phyloP scores from a whole-genome alignment of 2,797 vertebrate species.

The Syncerus caffer region DNA sequence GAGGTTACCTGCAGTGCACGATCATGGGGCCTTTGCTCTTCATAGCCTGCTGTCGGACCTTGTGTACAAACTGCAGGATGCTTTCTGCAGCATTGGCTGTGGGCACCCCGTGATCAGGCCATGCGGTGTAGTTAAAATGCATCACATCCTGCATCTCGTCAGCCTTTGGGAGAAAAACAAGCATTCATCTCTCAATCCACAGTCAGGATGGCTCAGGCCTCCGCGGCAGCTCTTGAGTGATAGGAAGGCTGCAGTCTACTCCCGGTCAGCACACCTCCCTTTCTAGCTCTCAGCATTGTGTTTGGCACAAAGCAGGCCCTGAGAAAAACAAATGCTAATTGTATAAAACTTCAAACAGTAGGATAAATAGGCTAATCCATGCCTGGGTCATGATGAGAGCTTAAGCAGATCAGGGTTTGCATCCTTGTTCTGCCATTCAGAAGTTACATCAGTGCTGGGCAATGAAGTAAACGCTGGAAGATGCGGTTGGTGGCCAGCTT shows the following conservation, averaged over 20 bases:
- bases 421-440: background rate
- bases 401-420: background rate
- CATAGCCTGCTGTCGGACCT: constrained; percentile 93
- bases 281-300: background rate
- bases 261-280: background rate
- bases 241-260: background rate
- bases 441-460: background rate
- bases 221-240: accelerated
- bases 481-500: background rate
- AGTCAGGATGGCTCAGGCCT: accelerated
- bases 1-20: constrained; percentile 94
- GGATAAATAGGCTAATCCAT: background rate
- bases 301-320: background rate
- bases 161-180: constrained; percentile 82
- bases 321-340: background rate
- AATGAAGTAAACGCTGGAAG: background rate
- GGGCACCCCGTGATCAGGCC: constrained; percentile 97
- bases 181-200: background rate
- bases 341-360: background rate
- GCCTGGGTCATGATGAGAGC: background rate
- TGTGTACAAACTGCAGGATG: constrained; percentile 95
- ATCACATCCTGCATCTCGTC: constrained; percentile 92
- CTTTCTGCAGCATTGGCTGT: constrained; percentile 93
- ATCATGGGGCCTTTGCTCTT: constrained; percentile 91
- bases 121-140: constrained; percentile 96